Percentiles rank a stretch among this genome's conserved stretches.
Conservation (phyloP, 2,797 vertebrate species). For the Serranus cabrilla region DNA sequence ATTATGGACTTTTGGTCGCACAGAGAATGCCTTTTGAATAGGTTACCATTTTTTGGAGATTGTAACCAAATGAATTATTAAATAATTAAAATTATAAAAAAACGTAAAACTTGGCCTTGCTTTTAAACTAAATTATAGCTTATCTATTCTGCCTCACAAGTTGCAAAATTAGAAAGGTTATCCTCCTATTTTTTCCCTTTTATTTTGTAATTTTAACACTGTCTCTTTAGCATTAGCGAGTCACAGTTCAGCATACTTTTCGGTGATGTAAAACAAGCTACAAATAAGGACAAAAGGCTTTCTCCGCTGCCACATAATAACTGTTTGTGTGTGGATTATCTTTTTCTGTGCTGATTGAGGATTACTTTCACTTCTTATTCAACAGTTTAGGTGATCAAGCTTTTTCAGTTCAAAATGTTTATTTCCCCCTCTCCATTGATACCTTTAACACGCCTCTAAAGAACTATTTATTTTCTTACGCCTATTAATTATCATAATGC, state of each 20-base stretch:
- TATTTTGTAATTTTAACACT: too few species aligned
- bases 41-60: neutral
- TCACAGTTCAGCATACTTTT: neutral
- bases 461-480: too few species aligned
- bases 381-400: neutral
- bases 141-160: neutral
- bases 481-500: too few species aligned
- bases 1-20: neutral
- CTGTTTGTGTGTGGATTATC: neutral
- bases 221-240: neutral
- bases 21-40: too few species aligned
- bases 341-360: constrained; percentile 5
- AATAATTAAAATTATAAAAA: too few species aligned
- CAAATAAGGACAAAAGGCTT: constrained; percentile 1
- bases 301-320: neutral
- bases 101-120: neutral
- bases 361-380: constrained; percentile 3
- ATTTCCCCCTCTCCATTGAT: too few species aligned
- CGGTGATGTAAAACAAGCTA: neutral
- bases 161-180: neutral
- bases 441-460: too few species aligned
- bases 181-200: neutral
- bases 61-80: neutral
- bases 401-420: too few species aligned
- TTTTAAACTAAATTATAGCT: rapidly evolving